Evolutionary conservation across 2,888 invertebrate genomes (phyloP), one percentile per base, ranked within the genome.

Genomic region (Eulithis prunata): DNA sequence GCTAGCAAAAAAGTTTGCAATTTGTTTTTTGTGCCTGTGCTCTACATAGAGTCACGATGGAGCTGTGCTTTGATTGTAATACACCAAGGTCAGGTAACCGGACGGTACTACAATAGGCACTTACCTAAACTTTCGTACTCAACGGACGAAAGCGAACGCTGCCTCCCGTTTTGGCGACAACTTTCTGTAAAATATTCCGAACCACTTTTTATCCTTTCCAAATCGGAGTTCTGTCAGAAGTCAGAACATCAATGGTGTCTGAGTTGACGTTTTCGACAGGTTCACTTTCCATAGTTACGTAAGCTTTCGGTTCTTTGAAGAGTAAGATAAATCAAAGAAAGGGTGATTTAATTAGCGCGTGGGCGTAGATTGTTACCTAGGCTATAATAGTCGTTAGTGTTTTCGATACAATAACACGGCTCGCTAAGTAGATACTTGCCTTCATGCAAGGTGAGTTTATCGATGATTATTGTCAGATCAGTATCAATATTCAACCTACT

Each of bases 131-230:
- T 89, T 89, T 89, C 88, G 83, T 83, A 77, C 81, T 88, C 89
- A 81, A 83, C 83, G 80, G 79, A 86, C 81, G 91, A 91, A 92
- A 93, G 89, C 89, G 92, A 92, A 87, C 80, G 83, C 80, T 80
- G 80, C 74, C 85, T 86, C 87, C 88, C 81, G 85, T 82, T 88
- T 90, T 81, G 87, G 87, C 78, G 86, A 87, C 89, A 89, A 87
- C 90, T 91, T 91, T 90, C 90, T 85, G 87, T 85, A 81, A n/a
- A 84, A 84, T 80, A 82, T 81, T 77, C 86, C 64, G 80, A 85
- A 86, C 89, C 80, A 85, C 88, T 90, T 91, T 92, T 91, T 91
- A 86, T 87, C 86, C 86, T 87, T 88, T 88, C 87, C 86, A 85
- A 89, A 87, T 87, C 81, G 80, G 82, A 85, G 82, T 83, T 85